These are phyloP conservation scores for Entomyzon cyanotis DNA, from an alignment of 2,113 vertebrate species.

Conservation along the genomic window DNA sequence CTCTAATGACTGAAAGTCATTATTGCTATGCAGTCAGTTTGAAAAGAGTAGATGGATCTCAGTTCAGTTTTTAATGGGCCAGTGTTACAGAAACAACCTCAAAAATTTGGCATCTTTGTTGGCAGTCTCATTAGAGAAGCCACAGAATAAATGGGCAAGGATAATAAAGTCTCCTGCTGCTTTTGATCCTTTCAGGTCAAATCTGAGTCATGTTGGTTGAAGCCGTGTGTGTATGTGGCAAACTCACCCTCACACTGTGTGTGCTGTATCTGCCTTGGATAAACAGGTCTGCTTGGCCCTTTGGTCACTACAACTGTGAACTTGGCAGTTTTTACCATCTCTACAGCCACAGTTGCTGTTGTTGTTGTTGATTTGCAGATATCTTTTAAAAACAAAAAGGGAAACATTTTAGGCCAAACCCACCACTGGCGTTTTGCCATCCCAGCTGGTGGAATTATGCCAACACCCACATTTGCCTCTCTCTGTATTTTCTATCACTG, in stretches of 20 bases:
- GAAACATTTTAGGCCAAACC: neutral
- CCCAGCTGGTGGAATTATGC: neutral
- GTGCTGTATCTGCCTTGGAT: neutral
- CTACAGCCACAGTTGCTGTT: slow-evolving; percentile 2
- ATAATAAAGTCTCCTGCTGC: slow-evolving; percentile 66
- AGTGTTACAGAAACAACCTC: slow-evolving; percentile 66
- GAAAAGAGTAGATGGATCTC: slow-evolving; percentile 63
- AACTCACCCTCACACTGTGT: neutral
- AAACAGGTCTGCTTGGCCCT: slow-evolving; percentile 46
- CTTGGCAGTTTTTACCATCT: neutral
- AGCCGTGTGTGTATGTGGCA: slow-evolving; percentile 12
- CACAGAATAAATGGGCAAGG: slow-evolving; percentile 66
- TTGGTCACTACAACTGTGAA: slow-evolving; percentile 11
- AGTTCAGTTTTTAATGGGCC: slow-evolving; percentile 68
- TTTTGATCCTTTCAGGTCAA: slow-evolving; percentile 60
- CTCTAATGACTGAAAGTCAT: slow-evolving; percentile 69
- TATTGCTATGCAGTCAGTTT: slow-evolving; percentile 67
- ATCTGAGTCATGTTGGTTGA: slow-evolving; percentile 43
- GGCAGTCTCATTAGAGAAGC: slow-evolving; percentile 69
- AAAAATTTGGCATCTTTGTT: slow-evolving; percentile 73
- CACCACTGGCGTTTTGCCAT: neutral
- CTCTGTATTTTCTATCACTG: neutral
- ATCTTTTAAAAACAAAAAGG: slow-evolving; percentile 22
- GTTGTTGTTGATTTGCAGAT: slow-evolving; percentile 38
- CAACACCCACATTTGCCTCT: slow-evolving; percentile 5